Evolutionary conservation across 2,113 vertebrate genomes (phyloP).

Genomic region (Paracanthobrama guichenoti): DNA sequence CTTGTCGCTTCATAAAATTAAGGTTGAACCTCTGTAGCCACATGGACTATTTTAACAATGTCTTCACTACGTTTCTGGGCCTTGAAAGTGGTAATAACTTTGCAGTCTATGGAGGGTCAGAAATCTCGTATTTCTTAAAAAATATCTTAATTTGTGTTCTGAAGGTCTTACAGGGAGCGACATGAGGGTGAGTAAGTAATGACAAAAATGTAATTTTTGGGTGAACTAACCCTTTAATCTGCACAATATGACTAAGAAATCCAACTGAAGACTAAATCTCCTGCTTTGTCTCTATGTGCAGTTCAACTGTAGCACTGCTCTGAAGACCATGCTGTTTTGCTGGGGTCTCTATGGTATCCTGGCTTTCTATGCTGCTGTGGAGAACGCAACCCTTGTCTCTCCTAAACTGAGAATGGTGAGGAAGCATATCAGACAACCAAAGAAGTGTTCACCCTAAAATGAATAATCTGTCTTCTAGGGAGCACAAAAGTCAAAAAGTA

Average conservation of each 20-base stretch:
- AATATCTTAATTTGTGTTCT: too few species aligned
- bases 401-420: constrained; percentile 91
- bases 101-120: too few species aligned
- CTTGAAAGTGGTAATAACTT: too few species aligned
- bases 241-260: constrained; percentile 59
- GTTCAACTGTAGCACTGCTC: constrained; percentile 87
- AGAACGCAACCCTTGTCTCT: constrained; percentile 82
- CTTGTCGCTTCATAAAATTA: too few species aligned
- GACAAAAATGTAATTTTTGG: too few species aligned
- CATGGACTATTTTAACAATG: too few species aligned
- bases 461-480: not conserved
- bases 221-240: constrained; percentile 46
- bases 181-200: too few species aligned
- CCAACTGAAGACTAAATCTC: constrained; percentile 44
- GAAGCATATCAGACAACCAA: not conserved
- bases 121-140: too few species aligned
- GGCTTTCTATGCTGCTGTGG: constrained; percentile 81
- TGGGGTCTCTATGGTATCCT: constrained; percentile 92
- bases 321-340: constrained; percentile 84
- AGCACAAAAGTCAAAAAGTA: not conserved
- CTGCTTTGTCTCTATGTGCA: constrained; percentile 61
- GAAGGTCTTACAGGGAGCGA: too few species aligned
- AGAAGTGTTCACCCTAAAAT: not conserved
- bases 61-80: too few species aligned
- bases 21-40: too few species aligned